These are phyloP conservation scores for Trisateles emortualis DNA, from an alignment of 2,888 invertebrate species.

Conservation along the genomic window DNA sequence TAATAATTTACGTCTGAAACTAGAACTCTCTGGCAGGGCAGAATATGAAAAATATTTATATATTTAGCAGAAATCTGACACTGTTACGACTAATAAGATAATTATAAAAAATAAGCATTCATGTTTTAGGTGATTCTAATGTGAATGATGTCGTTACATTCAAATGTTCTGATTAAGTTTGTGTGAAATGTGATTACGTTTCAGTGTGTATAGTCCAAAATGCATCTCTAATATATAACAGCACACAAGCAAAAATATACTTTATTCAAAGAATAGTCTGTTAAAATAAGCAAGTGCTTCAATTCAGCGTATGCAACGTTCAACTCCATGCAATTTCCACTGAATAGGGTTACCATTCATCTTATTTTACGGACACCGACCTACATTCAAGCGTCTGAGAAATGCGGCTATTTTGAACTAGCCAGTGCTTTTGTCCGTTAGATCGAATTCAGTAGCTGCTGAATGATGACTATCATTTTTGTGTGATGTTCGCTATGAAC, in stretches of 20 bases:
- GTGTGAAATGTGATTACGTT: no score
- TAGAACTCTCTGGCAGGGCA: no score
- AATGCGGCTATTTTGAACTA: constrained; percentile 48
- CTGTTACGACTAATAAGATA: no score
- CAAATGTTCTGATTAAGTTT: no score
- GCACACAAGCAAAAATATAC: constrained; percentile 24
- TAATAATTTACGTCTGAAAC: no score
- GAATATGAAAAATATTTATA: no score
- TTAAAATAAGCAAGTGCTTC: constrained; percentile 41
- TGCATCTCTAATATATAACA: neutral
- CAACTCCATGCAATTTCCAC: constrained; percentile 47
- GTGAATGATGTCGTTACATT: no score
- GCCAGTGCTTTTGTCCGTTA: constrained; percentile 37
- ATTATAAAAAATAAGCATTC: no score
- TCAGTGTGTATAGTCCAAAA: no score
- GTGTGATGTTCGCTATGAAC: constrained; percentile 16
- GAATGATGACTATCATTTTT: constrained; percentile 50
- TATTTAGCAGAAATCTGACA: no score
- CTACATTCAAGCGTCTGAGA: constrained; percentile 51
- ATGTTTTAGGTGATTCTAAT: no score
- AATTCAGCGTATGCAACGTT: constrained; percentile 48
- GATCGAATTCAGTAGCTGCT: constrained; percentile 34
- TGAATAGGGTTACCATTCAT: constrained; percentile 54
- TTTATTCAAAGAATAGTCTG: constrained; percentile 28
- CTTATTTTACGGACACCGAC: constrained; percentile 57